Evolutionary conservation across 2,797 vertebrate species (phyloP), one percentile per base, ranked within the genome.

Genomic region (Chelonia mydas): DNA sequence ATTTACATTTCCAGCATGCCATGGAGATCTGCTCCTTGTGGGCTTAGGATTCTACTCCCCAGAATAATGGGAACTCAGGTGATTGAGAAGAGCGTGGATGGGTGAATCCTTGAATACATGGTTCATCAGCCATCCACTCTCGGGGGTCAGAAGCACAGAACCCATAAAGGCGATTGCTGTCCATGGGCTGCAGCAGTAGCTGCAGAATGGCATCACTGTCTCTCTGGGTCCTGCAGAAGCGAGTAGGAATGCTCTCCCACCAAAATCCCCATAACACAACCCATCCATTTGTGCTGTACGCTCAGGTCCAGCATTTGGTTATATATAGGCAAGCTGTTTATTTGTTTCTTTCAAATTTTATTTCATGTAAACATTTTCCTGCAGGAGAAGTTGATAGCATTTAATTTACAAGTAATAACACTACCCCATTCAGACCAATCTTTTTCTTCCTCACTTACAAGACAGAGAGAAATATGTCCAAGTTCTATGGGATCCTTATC

Each of bases 261-360:
- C 10, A 41, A 16, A 33, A 41, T 21, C 31, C 0, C 4, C n/a
- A 28, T 28, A 10, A 59, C 45, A 80, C 10, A 3, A 11, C 83
- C 41, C 3, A 87, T 0, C 0, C 54, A 27, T 41, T 41, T 2
- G 0, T 33, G 12, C 17, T 65, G 1, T 37, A 4, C 31, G 4
- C n/a, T 19, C 51, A 59, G 5, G 41, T 45, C 6, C 50, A 74
- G 2, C 19, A 2, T 3, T 25, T 41, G 5, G 49, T 83, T 83
- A 65, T 8, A 4, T 25, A 2, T 11, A 88, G 3, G 5, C 55
- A 83, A 76, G 19, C 6, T 77, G 1, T 50, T 94, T 83, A 49
- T 61, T 28, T 81, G 7, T 54, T 91, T 83, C 61, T 88, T 61
- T 84, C 72, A 80, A 0, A 0, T 90, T 86, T 82, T 86, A 19